Evolutionary conservation across 2,113 vertebrate species (phyloP).

Genomic region (Helogale parvula): DNA sequence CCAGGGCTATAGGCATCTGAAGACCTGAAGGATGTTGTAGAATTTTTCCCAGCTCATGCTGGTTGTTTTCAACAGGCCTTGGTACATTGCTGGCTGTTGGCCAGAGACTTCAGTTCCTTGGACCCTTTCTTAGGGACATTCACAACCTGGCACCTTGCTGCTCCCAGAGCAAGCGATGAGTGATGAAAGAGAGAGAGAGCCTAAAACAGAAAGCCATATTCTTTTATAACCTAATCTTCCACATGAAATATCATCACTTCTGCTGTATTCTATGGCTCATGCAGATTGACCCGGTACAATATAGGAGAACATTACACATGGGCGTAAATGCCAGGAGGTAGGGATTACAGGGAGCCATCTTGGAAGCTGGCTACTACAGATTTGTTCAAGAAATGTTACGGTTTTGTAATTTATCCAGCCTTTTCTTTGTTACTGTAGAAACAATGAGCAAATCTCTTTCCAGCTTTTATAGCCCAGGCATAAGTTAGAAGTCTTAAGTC

Average conservation of each 20-base stretch:
- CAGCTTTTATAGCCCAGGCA: not conserved
- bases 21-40: not conserved
- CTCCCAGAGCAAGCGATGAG: not conserved
- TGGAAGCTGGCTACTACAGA: not conserved
- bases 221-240: not conserved
- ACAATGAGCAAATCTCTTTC: not conserved
- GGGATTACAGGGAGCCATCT: not conserved
- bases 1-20: not conserved
- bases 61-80: not conserved
- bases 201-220: not conserved
- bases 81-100: not conserved
- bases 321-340: not conserved
- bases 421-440: not conserved
- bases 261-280: not conserved
- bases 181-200: not conserved
- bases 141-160: not conserved
- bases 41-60: not conserved
- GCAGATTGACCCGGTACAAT: not conserved
- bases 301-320: not conserved
- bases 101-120: not conserved
- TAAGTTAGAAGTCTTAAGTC: not conserved
- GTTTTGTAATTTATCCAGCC: not conserved
- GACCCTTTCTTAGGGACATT: not conserved
- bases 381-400: not conserved
- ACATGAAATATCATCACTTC: not conserved